phyloP scores from a whole-genome alignment of 1,140 invertebrate species.

The Aradophagus sp. region DNA sequence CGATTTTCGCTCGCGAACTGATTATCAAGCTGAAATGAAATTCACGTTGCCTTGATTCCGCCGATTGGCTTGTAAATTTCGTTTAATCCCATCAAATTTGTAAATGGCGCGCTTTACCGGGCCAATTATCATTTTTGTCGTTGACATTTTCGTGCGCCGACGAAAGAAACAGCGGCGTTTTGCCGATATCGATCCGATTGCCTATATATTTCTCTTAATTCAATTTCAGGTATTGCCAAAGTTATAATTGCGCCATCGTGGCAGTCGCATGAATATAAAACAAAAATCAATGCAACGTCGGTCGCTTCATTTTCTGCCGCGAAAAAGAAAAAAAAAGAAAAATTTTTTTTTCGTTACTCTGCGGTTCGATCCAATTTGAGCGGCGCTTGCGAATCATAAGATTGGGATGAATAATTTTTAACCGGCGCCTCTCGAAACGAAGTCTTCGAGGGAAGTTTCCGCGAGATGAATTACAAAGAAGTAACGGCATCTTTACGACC shows the following conservation, averaged over 20 bases:
- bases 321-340: conserved; percentile 7
- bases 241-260: conserved; percentile 37
- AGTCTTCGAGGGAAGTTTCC: conserved; percentile 26
- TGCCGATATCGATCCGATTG: conserved; percentile 18
- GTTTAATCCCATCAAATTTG: conserved; percentile 12
- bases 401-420: conserved; percentile 22
- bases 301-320: too few relatives aligned
- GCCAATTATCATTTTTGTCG: conserved; percentile 28
- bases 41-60: neutral
- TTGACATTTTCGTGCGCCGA: conserved; percentile 6
- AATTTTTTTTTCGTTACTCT: too few relatives aligned
- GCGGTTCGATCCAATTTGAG: conserved; percentile 6
- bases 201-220: conserved; percentile 38
- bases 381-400: neutral
- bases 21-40: too few relatives aligned
- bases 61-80: conserved; percentile 3
- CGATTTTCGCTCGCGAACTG: too few relatives aligned
- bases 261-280: conserved; percentile 30
- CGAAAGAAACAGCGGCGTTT: conserved; percentile 28
- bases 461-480: conserved; percentile 52
- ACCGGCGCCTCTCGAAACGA: conserved; percentile 8
- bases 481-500: conserved; percentile 50
- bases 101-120: conserved; percentile 9
- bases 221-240: conserved; percentile 32
- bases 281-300: conserved; percentile 35